Conservation (phyloP, 1,140 invertebrate genomes). For the Drosophila insularis region DNA sequence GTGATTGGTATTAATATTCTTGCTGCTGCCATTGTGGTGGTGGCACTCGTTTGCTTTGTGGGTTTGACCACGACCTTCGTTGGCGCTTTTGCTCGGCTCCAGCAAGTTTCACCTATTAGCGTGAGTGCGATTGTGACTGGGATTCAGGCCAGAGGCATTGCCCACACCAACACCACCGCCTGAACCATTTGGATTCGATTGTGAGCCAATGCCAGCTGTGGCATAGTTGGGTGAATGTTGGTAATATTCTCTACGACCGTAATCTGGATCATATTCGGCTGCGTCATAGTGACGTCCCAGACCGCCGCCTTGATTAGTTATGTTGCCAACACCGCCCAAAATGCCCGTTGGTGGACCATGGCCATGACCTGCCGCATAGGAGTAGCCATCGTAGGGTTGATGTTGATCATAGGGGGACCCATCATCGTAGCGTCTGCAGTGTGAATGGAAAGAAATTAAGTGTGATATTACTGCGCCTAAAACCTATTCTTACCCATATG, state of each 20-base stretch:
- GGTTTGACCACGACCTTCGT: conserved; percentile 48
- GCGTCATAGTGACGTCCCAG: conserved; percentile 64
- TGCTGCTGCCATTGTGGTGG: conserved; percentile 29
- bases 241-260: conserved; percentile 74
- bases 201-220: conserved; percentile 32
- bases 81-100: conserved; percentile 42
- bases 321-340: conserved; percentile 51
- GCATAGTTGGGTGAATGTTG: conserved; percentile 76
- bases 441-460: not conserved
- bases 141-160: conserved; percentile 55
- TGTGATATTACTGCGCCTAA: not conserved
- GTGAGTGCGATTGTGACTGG: conserved; percentile 79
- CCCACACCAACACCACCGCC: conserved; percentile 19
- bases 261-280: conserved; percentile 74
- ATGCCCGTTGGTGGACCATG: conserved; percentile 61
- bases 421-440: conserved; percentile 75
- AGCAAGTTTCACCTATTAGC: conserved; percentile 82
- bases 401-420: conserved; percentile 68
- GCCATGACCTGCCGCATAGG: conserved; percentile 63
- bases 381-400: conserved; percentile 70
- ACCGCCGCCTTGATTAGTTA: conserved; percentile 47
- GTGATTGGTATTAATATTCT: conserved; percentile 34
- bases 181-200: conserved; percentile 60
- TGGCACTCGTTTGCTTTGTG: conserved; percentile 39
- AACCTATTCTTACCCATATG: conserved; percentile 84